Base-by-base conservation (phyloP, 2,797 vertebrate species). In the Rhinophrynus dorsalis region DNA sequence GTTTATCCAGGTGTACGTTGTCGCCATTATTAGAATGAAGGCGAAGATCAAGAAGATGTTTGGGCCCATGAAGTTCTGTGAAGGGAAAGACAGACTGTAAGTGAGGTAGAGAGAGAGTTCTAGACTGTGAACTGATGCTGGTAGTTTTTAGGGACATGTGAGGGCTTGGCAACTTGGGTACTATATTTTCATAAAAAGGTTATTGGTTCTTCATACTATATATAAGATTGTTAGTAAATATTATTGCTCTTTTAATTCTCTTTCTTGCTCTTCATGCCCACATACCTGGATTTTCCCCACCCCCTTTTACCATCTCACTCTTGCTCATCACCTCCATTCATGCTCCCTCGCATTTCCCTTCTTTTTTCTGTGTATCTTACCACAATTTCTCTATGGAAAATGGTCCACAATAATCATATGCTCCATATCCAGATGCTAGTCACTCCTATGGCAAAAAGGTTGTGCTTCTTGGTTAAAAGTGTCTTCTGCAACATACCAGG, bases 321-420 rank as follows among this genome's bases (percentile, higher is more conserved):
- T n/a, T n/a, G n/a, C n/a, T n/a, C n/a, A n/a, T n/a, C n/a, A n/a
- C n/a, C n/a, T n/a, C n/a, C n/a, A n/a, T n/a, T 74, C 17, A 75
- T 74, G 75, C 35, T 88, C 51, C 1, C 81, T 75, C 26, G n/a
- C n/a, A n/a, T n/a, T n/a, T n/a, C n/a, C n/a, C n/a, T n/a, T n/a
- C n/a, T n/a, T n/a, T n/a, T n/a, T n/a, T n/a, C n/a, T n/a, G 88
- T 85, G 38, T 91, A 90, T 61, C 92, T 76, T 6, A 86, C 82
- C 63, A 88, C 68, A 13, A 85, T 48, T 68, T 89, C 90, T 82
- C 92, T 91, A 29, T 84, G 83, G 52, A 88, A 90, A 81, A 84
- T 80, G 82, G 83, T 85, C 23, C 88, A 77, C n/a, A n/a, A 81
- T 90, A 84, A 77, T 88, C 84, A 70, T 88, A 88, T 75, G 90